Evolutionary conservation across 2,888 invertebrate genomes (phyloP).

Genomic region (Tineola bisselliella): DNA sequence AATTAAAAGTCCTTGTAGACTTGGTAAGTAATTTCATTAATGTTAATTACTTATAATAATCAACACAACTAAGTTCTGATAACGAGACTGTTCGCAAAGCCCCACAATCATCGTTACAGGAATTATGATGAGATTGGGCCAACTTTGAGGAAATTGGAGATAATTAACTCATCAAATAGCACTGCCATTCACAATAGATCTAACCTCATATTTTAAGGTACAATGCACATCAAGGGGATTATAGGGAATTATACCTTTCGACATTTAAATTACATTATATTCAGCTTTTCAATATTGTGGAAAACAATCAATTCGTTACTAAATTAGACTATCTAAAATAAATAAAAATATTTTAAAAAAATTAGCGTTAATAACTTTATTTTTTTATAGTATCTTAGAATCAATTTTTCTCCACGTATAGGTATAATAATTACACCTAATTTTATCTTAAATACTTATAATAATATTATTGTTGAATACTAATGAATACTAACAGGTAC

Average conservation of each 20-base stretch:
- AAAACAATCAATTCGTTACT: no score
- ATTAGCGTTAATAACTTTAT: no score
- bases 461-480: no score
- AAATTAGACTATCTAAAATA: no score
- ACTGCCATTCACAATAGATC: neutral
- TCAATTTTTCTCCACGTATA: no score
- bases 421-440: no score
- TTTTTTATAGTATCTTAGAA: no score
- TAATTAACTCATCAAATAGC: neutral
- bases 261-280: constrained; percentile 10
- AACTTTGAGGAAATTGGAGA: neutral
- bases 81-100: neutral
- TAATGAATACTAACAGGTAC: no score
- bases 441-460: no score
- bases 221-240: constrained; percentile 30
- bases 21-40: neutral
- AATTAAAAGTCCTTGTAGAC: no score
- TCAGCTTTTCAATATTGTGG: neutral
- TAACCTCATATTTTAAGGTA: constrained; percentile 50
- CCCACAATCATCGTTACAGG: neutral
- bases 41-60: neutral
- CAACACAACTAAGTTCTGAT: neutral
- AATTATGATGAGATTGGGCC: neutral
- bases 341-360: no score
- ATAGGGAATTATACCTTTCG: constrained; percentile 23